Evolutionary conservation across 2,113 vertebrate species (phyloP), one percentile per base, ranked within the genome.

Genomic region (Seriola aureovittata): DNA sequence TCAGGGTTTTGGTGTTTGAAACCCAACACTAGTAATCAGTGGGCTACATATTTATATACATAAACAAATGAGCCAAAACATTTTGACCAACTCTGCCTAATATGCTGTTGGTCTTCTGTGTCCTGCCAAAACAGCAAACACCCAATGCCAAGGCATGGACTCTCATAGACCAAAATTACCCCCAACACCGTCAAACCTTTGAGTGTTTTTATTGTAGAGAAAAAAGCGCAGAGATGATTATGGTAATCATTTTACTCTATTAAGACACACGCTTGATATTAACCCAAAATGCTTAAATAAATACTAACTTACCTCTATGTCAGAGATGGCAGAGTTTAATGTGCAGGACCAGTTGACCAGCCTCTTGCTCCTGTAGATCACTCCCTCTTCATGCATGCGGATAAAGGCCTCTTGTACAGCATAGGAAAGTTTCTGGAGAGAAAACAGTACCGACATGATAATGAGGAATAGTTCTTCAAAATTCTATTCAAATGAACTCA

Each of bases 321-420:
- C 97, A 0, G 97, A 98, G 94, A 98, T 98, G 84, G 97, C 97
- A 0, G 97, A 98, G 92, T 97, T 97, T 5, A 98, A 96, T 3
- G 95, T 95, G 79, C 97, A 98, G 78, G 97, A 98, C 97, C 97
- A 98, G 94, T 98, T 98, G 74, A 98, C 97, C 8, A 98, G 96
- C 36, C 97, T 95, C 67, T 96, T 97, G 91, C 97, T 97, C 34
- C 97, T 95, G 87, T 98, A 98, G 86, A 98, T 97, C 83, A 96
- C 92, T 0, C 96, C 97, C 7, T 97, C 95, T 1, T 97, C 96
- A 0, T 98, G 97, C 84, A 98, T 92, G n/a, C 94, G 95, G 62
- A 98, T 92, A 19, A 98, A 98, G 3, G 97, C 96, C 80, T 98
- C 97, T 21, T 96, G 96, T 11, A 98, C 97, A 0, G 97, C 95